Percentiles rank a stretch among this genome's conserved stretches.
phyloP scores from a whole-genome alignment of 2,888 invertebrate species.

The Baccha elongata region DNA sequence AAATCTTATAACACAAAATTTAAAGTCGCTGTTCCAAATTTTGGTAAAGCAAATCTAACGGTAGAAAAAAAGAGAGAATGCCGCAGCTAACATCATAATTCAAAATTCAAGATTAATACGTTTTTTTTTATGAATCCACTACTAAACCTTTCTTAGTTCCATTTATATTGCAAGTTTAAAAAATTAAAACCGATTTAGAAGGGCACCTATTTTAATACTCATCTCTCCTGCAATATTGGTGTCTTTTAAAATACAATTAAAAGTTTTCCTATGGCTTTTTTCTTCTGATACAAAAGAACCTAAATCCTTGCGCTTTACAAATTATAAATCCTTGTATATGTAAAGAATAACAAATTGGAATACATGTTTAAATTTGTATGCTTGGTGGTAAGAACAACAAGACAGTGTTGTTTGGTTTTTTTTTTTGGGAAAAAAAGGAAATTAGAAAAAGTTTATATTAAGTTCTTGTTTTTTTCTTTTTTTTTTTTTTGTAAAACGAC shows the following conservation, averaged over 20 bases:
- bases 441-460: conserved; percentile 53
- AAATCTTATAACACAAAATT: no score
- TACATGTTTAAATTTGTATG: not conserved
- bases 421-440: conserved; percentile 1
- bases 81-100: no score
- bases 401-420: conserved; percentile 2
- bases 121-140: no score
- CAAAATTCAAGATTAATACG: no score
- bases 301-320: not conserved
- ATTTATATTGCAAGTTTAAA: no score
- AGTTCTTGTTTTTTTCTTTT: not conserved
- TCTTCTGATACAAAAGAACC: not conserved
- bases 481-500: not conserved
- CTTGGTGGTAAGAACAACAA: not conserved
- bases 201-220: conserved; percentile 16
- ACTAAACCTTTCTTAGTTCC: no score
- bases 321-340: not conserved
- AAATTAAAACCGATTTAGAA: not conserved
- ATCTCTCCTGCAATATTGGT: conserved; percentile 4
- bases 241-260: conserved; percentile 64
- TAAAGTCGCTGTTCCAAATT: no score
- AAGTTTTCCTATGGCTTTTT: conserved; percentile 36
- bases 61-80: no score
- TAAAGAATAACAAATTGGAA: not conserved
- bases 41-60: no score